phyloP scores from a whole-genome alignment of 2,888 invertebrate genomes.

The Antitype chi region DNA sequence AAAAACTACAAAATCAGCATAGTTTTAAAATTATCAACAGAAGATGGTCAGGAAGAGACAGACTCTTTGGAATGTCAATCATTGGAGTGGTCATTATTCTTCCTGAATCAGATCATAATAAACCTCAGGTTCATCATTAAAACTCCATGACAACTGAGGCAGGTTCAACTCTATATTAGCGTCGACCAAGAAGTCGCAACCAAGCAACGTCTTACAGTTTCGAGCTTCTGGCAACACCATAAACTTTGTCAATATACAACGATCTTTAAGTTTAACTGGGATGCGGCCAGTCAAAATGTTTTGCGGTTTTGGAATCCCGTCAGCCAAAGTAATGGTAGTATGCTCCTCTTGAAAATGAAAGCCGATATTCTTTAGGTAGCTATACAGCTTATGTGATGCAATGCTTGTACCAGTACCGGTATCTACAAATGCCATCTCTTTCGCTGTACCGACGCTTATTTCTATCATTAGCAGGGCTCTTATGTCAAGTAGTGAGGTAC shows the following conservation, averaged over 20 bases:
- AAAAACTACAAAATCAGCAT: background rate
- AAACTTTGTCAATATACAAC: slow-evolving; percentile 53
- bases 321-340: slow-evolving; percentile 41
- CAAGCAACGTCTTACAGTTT: slow-evolving; percentile 39
- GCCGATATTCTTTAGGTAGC: slow-evolving; percentile 48
- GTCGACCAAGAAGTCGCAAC: slow-evolving; percentile 48
- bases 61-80: background rate
- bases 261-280: slow-evolving; percentile 46
- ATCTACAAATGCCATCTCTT: slow-evolving; percentile 43
- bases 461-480: slow-evolving; percentile 31
- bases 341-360: slow-evolving; percentile 46
- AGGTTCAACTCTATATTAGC: slow-evolving; percentile 65
- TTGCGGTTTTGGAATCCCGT: slow-evolving; percentile 44
- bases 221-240: slow-evolving; percentile 43
- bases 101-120: slow-evolving; percentile 44
- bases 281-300: slow-evolving; percentile 44
- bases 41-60: background rate
- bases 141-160: slow-evolving; percentile 60
- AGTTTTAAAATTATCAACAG: background rate
- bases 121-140: slow-evolving; percentile 38
- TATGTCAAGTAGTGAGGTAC: background rate
- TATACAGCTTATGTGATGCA: slow-evolving; percentile 47
- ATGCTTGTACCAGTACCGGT: slow-evolving; percentile 36
- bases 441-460: slow-evolving; percentile 50
- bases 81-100: background rate